A percentile compares a stretch with the other conserved stretches of the same genome.
These are phyloP conservation scores for Aleiodes alternator DNA, from an alignment of 2,888 invertebrate genomes.

Conservation along the genomic window DNA sequence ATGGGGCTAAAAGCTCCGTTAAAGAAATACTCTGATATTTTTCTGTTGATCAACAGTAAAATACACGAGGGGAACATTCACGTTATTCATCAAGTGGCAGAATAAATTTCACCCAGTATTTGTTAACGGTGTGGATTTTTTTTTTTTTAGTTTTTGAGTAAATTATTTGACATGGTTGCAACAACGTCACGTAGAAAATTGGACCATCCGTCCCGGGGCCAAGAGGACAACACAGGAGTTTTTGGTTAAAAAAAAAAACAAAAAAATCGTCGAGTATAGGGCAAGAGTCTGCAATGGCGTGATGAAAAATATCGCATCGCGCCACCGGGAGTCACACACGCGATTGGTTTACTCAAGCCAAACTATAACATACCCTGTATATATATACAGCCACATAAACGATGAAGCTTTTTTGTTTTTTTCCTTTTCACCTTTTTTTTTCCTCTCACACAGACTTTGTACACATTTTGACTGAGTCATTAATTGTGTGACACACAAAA, in stretches of 20 bases:
- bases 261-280: background rate
- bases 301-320: slow-evolving; percentile 43
- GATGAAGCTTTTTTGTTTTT: background rate
- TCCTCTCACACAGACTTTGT: background rate
- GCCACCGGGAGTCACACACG: slow-evolving; percentile 36
- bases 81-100: background rate
- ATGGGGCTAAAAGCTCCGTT: too few species aligned
- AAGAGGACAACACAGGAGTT: slow-evolving; percentile 35
- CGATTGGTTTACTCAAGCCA: slow-evolving; percentile 36
- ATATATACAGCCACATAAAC: background rate
- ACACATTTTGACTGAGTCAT: background rate
- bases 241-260: slow-evolving; percentile 17
- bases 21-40: background rate
- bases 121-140: background rate
- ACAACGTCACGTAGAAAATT: slow-evolving; percentile 60
- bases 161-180: slow-evolving; percentile 54
- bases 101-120: slow-evolving; percentile 5
- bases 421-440: too few species aligned
- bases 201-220: slow-evolving; percentile 55
- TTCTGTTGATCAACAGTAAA: background rate
- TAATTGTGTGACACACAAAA: background rate
- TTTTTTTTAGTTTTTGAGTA: slow-evolving; percentile 40
- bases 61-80: background rate
- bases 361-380: slow-evolving; percentile 29
- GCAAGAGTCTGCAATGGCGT: slow-evolving; percentile 12